These are phyloP conservation scores for Trichogramma dendrolimi DNA, from an alignment of 2,888 invertebrate genomes.

Conservation along the genomic window DNA sequence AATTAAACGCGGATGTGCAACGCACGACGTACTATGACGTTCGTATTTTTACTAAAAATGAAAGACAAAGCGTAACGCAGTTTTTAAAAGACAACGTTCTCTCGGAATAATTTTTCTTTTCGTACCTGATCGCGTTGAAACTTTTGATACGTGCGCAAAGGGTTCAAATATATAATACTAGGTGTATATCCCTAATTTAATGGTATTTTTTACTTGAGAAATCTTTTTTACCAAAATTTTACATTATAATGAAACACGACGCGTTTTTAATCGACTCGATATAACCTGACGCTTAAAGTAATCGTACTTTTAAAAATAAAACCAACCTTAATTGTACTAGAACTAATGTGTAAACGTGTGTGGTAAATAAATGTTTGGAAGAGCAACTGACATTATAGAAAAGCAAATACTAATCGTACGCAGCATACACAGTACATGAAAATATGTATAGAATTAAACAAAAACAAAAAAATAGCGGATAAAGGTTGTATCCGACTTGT, in stretches of 20 bases:
- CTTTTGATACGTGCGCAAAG: too few species aligned
- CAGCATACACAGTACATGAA: not conserved
- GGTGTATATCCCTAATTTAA: too few species aligned
- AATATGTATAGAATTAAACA: not conserved
- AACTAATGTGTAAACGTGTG: too few species aligned
- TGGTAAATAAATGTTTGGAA: not conserved
- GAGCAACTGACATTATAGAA: not conserved
- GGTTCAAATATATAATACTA: too few species aligned
- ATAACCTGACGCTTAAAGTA: too few species aligned
- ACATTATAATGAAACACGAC: too few species aligned
- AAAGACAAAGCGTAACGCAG: slow-evolving; percentile 28
- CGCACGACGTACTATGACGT: slow-evolving; percentile 32
- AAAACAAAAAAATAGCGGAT: slow-evolving; percentile 2
- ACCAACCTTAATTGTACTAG: too few species aligned
- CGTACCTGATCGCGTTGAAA: slow-evolving; percentile 29
- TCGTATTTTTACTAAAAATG: slow-evolving; percentile 24
- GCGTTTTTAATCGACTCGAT: too few species aligned
- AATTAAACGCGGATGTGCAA: slow-evolving; percentile 33
- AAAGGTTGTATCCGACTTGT: too few species aligned
- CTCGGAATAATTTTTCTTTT: slow-evolving; percentile 20
- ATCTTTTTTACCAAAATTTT: too few species aligned
- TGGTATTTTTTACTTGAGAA: too few species aligned
- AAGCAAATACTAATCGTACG: not conserved
- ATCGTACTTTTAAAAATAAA: too few species aligned
- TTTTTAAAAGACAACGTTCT: slow-evolving; percentile 2